Percentiles rank a stretch among this genome's conserved stretches.
Conservation (phyloP, 2,113 vertebrate species). For the Ptyas mucosa region DNA sequence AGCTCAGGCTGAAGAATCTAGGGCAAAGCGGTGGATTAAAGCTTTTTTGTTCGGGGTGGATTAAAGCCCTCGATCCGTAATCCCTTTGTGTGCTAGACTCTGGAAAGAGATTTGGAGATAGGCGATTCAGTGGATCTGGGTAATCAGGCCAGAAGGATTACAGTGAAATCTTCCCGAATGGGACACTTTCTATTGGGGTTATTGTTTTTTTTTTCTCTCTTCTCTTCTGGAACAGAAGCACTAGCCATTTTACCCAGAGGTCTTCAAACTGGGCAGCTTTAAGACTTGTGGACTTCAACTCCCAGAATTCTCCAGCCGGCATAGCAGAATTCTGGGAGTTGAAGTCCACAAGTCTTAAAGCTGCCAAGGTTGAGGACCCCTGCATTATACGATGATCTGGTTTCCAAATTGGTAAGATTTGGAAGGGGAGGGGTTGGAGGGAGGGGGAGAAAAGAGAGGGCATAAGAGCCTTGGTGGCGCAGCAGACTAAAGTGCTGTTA, state of each 20-base stretch:
- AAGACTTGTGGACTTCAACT: no score
- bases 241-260: neutral
- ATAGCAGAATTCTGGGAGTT: no score
- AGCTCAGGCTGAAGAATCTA: slow-evolving; percentile 26
- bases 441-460: no score
- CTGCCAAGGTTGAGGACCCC: no score
- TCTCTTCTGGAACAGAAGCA: neutral
- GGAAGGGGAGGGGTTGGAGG: no score
- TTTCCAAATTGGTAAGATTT: no score
- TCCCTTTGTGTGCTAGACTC: slow-evolving; percentile 45
- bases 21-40: slow-evolving; percentile 44
- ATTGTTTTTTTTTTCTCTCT: neutral
- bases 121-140: slow-evolving; percentile 51
- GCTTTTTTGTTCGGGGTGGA: slow-evolving; percentile 47
- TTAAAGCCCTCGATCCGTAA: slow-evolving; percentile 53
- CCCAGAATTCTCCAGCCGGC: no score
- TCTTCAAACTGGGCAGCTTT: no score
- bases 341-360: no score
- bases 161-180: slow-evolving; percentile 51
- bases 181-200: slow-evolving; percentile 43
- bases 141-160: slow-evolving; percentile 53
- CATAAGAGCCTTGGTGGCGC: no score
- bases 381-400: no score
- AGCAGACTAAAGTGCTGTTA: no score
- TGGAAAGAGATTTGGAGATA: slow-evolving; percentile 46